These are phyloP conservation scores for Drosophila lutescens DNA, from an alignment of 2,888 invertebrate species.

Conservation along the genomic window DNA sequence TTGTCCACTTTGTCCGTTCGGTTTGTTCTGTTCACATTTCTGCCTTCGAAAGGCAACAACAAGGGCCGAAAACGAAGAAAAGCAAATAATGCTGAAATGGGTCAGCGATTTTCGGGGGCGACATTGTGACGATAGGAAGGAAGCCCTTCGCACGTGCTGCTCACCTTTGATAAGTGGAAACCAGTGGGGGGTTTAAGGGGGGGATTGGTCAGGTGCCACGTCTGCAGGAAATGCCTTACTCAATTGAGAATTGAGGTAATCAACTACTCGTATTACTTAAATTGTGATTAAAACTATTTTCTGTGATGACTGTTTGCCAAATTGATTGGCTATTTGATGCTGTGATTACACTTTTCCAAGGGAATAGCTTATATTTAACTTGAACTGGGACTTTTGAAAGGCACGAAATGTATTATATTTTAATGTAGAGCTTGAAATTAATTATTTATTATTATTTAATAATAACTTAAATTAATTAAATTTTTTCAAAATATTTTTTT, in stretches of 20 bases:
- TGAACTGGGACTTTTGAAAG: background rate
- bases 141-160: slow-evolving; percentile 46
- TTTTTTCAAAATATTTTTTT: too few relatives aligned
- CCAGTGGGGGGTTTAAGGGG: background rate
- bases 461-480: too few relatives aligned
- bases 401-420: too few relatives aligned
- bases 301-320: background rate
- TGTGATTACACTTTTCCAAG: slow-evolving; percentile 5
- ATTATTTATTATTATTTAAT: background rate
- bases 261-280: slow-evolving; percentile 30
- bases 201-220: slow-evolving; percentile 6
- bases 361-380: background rate
- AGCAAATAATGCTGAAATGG: slow-evolving; percentile 58
- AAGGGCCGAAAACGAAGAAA: background rate
- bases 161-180: slow-evolving; percentile 10
- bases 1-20: slow-evolving; percentile 7
- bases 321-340: slow-evolving; percentile 25
- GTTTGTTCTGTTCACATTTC: slow-evolving; percentile 15
- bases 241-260: slow-evolving; percentile 36
- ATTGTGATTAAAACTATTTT: slow-evolving; percentile 34
- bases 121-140: slow-evolving; percentile 54
- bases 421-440: too few relatives aligned
- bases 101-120: slow-evolving; percentile 70
- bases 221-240: slow-evolving; percentile 25
- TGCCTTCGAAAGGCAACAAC: slow-evolving; percentile 12